Percentiles rank a stretch among this genome's conserved stretches.
phyloP scores from a whole-genome alignment of 1,140 invertebrate species.

The Ephestia elutella region DNA sequence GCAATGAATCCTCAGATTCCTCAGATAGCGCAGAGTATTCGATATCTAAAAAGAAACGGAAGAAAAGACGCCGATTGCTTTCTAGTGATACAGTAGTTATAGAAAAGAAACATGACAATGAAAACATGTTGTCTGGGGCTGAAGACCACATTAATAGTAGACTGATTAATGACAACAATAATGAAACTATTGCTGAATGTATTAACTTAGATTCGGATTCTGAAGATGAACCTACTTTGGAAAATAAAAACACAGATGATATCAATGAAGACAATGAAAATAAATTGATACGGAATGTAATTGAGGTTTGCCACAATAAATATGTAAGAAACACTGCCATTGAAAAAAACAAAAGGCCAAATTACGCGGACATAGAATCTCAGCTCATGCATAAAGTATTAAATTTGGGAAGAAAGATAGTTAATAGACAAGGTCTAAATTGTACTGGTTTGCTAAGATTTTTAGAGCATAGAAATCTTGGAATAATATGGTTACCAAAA shows the following conservation, averaged over 20 bases:
- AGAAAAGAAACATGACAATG: conserved; percentile 19
- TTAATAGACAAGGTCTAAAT: conserved; percentile 41
- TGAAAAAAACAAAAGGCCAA: conserved; percentile 12
- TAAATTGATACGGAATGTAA: conserved; percentile 27
- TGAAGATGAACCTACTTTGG: conserved; percentile 24
- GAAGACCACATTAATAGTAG: conserved; percentile 5
- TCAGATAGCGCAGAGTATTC: conserved; percentile 26
- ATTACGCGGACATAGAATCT: conserved; percentile 19
- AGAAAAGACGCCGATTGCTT: conserved; percentile 32
- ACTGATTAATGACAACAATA: conserved; percentile 15
- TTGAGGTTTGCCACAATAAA: conserved; percentile 34
- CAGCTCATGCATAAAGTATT: conserved; percentile 52
- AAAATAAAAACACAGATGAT: background rate
- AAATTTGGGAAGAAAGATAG: conserved; percentile 54
- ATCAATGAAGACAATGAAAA: background rate
- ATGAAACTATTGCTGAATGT: conserved; percentile 26
- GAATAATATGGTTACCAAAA: conserved; percentile 40
- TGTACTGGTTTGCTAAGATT: conserved; percentile 50
- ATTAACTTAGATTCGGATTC: conserved; percentile 44
- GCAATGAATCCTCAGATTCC: conserved; percentile 17
- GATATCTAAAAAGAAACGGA: conserved; percentile 14
- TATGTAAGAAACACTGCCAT: conserved; percentile 29
- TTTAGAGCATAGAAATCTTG: conserved; percentile 52
- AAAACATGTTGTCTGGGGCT: conserved; percentile 15
- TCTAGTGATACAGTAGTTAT: conserved; percentile 50